Percentiles rank a stretch among this genome's conserved stretches.
Conservation (phyloP, 2,888 invertebrate genomes). For the Epinotia bilunana region DNA sequence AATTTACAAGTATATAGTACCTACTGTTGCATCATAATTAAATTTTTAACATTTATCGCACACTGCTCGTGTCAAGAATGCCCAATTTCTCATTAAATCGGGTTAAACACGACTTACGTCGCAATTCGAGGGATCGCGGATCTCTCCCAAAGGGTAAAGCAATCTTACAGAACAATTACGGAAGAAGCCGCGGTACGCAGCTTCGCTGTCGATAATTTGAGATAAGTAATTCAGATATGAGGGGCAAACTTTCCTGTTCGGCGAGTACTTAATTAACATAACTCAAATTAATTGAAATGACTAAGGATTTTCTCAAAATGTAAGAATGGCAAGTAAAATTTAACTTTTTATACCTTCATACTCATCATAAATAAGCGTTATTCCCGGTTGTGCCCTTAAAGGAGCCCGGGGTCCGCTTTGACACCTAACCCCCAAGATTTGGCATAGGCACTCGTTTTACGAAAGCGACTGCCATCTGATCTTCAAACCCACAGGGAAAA, state of each 20-base stretch:
- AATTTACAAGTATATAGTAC: neutral
- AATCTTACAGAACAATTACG: conserved; percentile 55
- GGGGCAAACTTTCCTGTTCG: conserved; percentile 47
- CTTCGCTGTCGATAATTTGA: conserved; percentile 54
- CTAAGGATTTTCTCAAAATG: neutral
- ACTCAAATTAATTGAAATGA: conserved; percentile 17
- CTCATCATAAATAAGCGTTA: too few relatives aligned
- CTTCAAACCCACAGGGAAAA: too few relatives aligned
- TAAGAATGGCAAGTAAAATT: neutral
- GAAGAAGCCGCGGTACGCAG: conserved; percentile 47
- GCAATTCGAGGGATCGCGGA: conserved; percentile 11
- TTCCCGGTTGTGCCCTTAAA: too few relatives aligned
- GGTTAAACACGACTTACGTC: conserved; percentile 12
- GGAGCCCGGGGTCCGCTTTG: too few relatives aligned
- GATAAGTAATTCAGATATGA: conserved; percentile 56
- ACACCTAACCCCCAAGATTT: too few relatives aligned
- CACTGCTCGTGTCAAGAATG: conserved; percentile 5
- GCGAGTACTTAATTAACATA: conserved; percentile 18
- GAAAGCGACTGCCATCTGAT: too few relatives aligned
- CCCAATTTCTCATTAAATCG: conserved; percentile 13
- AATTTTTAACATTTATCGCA: neutral
- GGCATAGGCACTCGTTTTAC: too few relatives aligned
- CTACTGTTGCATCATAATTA: neutral
- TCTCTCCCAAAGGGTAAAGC: conserved; percentile 29
- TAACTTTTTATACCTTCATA: neutral